Evolutionary conservation across 64 coral and sea anemone species (phyloP).

Genomic region (Montipora foliosa): DNA sequence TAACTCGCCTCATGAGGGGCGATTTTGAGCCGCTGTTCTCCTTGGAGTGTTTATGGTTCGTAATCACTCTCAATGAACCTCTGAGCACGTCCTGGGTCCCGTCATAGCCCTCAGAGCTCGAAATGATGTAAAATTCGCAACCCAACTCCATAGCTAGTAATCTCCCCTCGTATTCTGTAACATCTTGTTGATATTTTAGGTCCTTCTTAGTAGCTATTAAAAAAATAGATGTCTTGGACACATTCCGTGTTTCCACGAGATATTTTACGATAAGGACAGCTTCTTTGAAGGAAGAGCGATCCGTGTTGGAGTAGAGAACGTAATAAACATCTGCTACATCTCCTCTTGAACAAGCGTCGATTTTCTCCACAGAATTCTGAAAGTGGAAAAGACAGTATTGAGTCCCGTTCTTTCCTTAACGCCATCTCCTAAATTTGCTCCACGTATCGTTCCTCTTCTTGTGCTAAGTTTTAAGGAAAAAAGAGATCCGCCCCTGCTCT

Average conservation of each 20-base stretch:
- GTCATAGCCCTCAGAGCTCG: slow-evolving; percentile 45
- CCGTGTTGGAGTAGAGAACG: slow-evolving; percentile 66
- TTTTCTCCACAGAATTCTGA: slow-evolving; percentile 70
- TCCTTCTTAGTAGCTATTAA: slow-evolving; percentile 75
- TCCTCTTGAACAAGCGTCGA: slow-evolving; percentile 37
- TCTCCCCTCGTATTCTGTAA: slow-evolving; percentile 75
- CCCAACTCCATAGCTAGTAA: slow-evolving; percentile 62
- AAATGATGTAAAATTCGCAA: slow-evolving; percentile 62
- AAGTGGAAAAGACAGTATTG: neutral
- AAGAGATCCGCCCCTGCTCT: too few relatives aligned
- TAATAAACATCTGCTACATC: slow-evolving; percentile 55
- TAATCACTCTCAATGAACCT: neutral
- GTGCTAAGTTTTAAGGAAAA: too few relatives aligned
- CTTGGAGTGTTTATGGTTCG: slow-evolving; percentile 17
- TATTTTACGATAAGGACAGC: slow-evolving; percentile 38
- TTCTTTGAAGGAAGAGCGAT: slow-evolving; percentile 64
- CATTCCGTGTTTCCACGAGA: slow-evolving; percentile 62
- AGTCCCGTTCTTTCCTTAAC: neutral
- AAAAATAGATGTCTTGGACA: slow-evolving; percentile 19
- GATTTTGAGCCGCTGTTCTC: neutral
- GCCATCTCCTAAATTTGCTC: too few relatives aligned
- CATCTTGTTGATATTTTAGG: slow-evolving; percentile 59
- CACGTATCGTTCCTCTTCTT: too few relatives aligned
- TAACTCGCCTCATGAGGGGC: slow-evolving; percentile 15
- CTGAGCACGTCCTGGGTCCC: slow-evolving; percentile 30